These are phyloP conservation scores for Bufo gargarizans DNA, from an alignment of 2,113 vertebrate species.

Conservation along the genomic window DNA sequence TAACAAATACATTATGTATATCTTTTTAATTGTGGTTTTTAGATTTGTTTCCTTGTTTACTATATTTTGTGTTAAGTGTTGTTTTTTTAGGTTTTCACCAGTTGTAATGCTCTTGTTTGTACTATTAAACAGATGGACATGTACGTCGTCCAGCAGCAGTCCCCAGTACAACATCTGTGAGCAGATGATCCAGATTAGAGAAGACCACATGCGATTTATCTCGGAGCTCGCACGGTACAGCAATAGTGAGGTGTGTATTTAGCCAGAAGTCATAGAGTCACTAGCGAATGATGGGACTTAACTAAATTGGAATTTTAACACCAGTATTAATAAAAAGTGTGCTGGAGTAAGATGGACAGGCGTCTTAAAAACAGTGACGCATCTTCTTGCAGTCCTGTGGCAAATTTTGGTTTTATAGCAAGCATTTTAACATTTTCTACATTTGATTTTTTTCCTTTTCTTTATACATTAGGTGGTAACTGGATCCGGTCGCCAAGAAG, in stretches of 20 bases:
- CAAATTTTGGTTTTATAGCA: too few relatives aligned
- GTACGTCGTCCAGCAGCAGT: slow-evolving; percentile 88
- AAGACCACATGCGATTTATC: slow-evolving; percentile 99
- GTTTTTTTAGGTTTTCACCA: neutral
- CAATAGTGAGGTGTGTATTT: slow-evolving; percentile 89
- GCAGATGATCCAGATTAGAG: slow-evolving; percentile 98
- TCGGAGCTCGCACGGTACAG: slow-evolving; percentile 96
- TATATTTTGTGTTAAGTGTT: neutral
- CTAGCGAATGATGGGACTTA: too few relatives aligned
- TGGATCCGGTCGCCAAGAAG: slow-evolving; percentile 93
- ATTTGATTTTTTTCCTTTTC: neutral
- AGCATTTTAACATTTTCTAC: neutral
- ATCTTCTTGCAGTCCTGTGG: too few relatives aligned
- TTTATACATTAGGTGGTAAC: slow-evolving; percentile 85
- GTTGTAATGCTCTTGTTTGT: neutral
- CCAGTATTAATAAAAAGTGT: too few relatives aligned
- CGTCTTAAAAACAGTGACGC: too few relatives aligned
- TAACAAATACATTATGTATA: too few relatives aligned
- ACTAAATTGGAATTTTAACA: too few relatives aligned
- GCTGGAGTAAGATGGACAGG: too few relatives aligned
- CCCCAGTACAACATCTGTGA: slow-evolving; percentile 98
- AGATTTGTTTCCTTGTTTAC: neutral
- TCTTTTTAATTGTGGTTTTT: too few relatives aligned
- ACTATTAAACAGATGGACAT: slow-evolving; percentile 74
- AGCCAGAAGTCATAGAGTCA: neutral